A percentile compares a stretch with the other conserved stretches of the same genome.
Evolutionary conservation across 2,888 invertebrate species (phyloP).

Genomic region (Hyposoter dolosus): DNA sequence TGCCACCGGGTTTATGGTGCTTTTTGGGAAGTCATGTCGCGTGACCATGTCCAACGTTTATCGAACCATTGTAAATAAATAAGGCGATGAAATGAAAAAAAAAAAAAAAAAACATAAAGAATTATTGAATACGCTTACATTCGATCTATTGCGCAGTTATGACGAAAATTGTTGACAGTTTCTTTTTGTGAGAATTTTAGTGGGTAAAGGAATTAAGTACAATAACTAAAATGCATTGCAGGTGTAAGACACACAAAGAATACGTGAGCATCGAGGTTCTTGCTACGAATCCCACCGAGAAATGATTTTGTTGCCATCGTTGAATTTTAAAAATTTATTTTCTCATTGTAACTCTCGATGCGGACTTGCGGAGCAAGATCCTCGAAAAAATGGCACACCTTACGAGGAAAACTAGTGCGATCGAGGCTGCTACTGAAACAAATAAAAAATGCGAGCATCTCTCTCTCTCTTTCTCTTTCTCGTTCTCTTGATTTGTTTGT

Average conservation of each 20-base stretch:
- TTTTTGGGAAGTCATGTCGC: slow-evolving; percentile 47
- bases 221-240: slow-evolving; percentile 65
- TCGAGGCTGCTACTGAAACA: slow-evolving; percentile 54
- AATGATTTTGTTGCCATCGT: background rate
- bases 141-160: slow-evolving; percentile 63
- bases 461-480: slow-evolving; percentile 33
- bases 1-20: slow-evolving; percentile 38
- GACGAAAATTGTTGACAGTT: slow-evolving; percentile 61
- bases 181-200: slow-evolving; percentile 6
- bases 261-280: slow-evolving; percentile 16
- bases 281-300: background rate
- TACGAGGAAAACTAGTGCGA: slow-evolving; percentile 52
- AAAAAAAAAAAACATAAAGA: background rate
- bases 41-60: slow-evolving; percentile 68
- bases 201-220: slow-evolving; percentile 64
- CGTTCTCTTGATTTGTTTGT: slow-evolving; percentile 38
- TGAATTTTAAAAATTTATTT: background rate
- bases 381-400: slow-evolving; percentile 66
- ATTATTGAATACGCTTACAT: slow-evolving; percentile 57
- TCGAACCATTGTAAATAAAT: slow-evolving; percentile 54
- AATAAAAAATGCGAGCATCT: slow-evolving; percentile 51
- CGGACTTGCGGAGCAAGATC: slow-evolving; percentile 33
- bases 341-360: slow-evolving; percentile 13
- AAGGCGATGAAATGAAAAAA: slow-evolving; percentile 2
- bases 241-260: slow-evolving; percentile 9